These are phyloP conservation scores for Sinocyclocheilus rhinocerous DNA, from an alignment of 2,113 vertebrate species.

Conservation along the genomic window DNA sequence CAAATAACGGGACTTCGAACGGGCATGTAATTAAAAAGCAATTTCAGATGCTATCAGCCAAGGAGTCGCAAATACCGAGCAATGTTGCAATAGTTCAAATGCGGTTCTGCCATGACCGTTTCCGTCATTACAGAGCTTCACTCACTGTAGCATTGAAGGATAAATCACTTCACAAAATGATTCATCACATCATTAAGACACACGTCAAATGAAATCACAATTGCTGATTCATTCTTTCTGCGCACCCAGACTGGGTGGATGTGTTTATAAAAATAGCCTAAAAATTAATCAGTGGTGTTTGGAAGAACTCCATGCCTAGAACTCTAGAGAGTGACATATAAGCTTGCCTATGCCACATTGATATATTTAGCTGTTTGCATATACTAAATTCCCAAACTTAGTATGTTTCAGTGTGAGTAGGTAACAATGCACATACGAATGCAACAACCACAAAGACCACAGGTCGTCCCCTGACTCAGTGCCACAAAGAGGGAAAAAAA, in stretches of 20 bases:
- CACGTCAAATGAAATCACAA: background rate
- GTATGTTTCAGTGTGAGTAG: conserved; percentile 13
- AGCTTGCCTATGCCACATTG: background rate
- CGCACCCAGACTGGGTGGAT: background rate
- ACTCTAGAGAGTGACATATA: conserved; percentile 7
- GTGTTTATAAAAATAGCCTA: background rate
- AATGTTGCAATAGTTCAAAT: background rate
- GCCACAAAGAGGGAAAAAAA: background rate
- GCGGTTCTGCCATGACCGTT: background rate
- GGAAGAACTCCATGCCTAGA: background rate
- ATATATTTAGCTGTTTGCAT: conserved; percentile 27
- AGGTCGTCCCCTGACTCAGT: background rate
- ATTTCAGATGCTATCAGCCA: background rate
- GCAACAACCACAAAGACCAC: background rate
- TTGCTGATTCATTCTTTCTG: conserved; percentile 23
- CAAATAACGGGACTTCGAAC: background rate
- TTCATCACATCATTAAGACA: background rate
- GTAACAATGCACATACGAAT: background rate
- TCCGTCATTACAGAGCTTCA: background rate
- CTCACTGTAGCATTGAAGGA: background rate
- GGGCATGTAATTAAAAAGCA: background rate
- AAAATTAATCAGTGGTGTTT: background rate
- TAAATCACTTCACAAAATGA: background rate
- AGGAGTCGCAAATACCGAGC: background rate
- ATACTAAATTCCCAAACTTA: conserved; percentile 29